Evolutionary conservation across 2,888 invertebrate species (phyloP).

Genomic region (Drosophila nigricruria): DNA sequence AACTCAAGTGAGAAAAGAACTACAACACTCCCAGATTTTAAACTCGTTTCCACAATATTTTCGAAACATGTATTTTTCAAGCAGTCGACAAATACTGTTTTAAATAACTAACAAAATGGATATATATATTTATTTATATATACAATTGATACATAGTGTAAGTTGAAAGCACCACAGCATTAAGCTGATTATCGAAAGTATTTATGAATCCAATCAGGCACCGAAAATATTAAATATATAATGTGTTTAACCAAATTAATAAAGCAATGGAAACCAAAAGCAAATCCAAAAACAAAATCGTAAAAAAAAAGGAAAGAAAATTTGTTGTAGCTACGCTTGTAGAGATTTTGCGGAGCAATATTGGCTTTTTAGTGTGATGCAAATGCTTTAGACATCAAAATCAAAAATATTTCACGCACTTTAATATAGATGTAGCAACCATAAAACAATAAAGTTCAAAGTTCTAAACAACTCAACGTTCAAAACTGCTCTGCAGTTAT

Average conservation of each 20-base stretch:
- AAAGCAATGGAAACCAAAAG: slow-evolving; percentile 64
- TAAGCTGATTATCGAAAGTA: slow-evolving; percentile 60
- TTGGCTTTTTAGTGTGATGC: slow-evolving; percentile 58
- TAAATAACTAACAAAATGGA: slow-evolving; percentile 39
- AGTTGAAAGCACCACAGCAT: slow-evolving; percentile 63
- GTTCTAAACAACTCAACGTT: slow-evolving; percentile 15
- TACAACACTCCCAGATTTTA: slow-evolving; percentile 36
- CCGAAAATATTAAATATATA: slow-evolving; percentile 34
- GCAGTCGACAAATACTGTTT: slow-evolving; percentile 36
- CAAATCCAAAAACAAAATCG: slow-evolving; percentile 51
- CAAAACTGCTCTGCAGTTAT: background rate
- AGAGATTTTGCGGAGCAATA: slow-evolving; percentile 40
- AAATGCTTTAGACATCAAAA: slow-evolving; percentile 38
- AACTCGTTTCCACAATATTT: slow-evolving; percentile 31
- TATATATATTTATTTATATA: slow-evolving; percentile 37
- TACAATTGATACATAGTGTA: slow-evolving; percentile 59
- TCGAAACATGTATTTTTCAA: slow-evolving; percentile 50
- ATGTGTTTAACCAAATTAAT: slow-evolving; percentile 54
- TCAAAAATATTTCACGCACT: slow-evolving; percentile 62
- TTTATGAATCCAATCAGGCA: slow-evolving; percentile 50
- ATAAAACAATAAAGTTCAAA: slow-evolving; percentile 71
- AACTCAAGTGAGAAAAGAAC: slow-evolving; percentile 31
- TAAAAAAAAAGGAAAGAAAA: slow-evolving; percentile 27
- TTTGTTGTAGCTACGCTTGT: slow-evolving; percentile 47
- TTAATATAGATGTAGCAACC: slow-evolving; percentile 63